Conservation (phyloP, 2,113 vertebrate genomes). For the Campylomormyrus tamandua region DNA sequence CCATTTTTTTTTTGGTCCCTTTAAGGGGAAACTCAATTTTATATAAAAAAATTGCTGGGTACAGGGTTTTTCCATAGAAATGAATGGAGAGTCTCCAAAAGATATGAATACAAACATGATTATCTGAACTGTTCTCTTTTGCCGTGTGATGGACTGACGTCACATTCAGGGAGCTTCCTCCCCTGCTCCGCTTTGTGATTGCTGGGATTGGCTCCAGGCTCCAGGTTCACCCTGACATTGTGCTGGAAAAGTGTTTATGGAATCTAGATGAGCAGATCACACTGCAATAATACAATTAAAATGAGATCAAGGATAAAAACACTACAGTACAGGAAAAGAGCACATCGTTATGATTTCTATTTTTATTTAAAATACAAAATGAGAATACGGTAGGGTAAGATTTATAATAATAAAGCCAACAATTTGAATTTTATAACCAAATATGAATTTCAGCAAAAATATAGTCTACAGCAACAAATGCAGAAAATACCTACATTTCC, state of each 20-base stretch:
- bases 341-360: background rate
- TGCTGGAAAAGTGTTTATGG: background rate
- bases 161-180: background rate
- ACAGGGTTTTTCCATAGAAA: background rate
- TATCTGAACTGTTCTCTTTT: background rate
- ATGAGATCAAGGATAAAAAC: background rate
- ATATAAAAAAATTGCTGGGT: background rate
- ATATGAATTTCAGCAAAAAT: background rate
- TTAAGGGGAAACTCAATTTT: no score
- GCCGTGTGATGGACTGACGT: background rate
- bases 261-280: background rate
- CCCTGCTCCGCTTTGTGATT: background rate
- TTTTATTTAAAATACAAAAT: constrained; percentile 9
- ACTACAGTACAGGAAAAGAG: background rate
- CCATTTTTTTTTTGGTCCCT: background rate
- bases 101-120: background rate
- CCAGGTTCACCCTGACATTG: background rate
- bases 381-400: background rate
- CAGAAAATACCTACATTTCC: background rate
- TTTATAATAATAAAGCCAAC: background rate
- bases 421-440: background rate
- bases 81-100: background rate
- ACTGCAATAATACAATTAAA: background rate
- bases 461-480: background rate
- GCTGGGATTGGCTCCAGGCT: background rate